Evolutionary conservation across 2,888 invertebrate genomes (phyloP).

Genomic region (Nomada fucata): DNA sequence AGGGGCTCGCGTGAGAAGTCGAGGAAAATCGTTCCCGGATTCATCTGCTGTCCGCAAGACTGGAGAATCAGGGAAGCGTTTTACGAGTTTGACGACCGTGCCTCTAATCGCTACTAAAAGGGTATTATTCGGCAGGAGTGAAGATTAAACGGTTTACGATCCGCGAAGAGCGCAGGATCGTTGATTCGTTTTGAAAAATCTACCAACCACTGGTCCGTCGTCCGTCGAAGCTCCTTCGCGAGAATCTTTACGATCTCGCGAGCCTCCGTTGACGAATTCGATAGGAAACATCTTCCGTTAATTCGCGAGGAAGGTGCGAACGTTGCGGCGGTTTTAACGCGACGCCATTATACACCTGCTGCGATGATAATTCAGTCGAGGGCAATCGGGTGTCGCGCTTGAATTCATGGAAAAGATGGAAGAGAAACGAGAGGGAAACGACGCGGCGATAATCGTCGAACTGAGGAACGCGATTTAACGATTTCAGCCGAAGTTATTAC

Average conservation of each 20-base stretch:
- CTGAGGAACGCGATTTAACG: conserved; percentile 35
- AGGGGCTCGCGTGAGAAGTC: conserved; percentile 3
- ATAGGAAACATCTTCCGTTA: conserved; percentile 21
- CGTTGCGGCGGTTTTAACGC: neutral
- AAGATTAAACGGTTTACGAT: neutral
- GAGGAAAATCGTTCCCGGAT: neutral
- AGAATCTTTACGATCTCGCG: neutral
- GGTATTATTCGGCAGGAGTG: neutral
- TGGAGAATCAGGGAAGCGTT: neutral
- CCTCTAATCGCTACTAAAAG: neutral
- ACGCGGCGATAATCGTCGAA: neutral
- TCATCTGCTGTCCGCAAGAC: neutral
- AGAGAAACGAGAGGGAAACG: neutral
- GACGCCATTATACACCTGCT: neutral
- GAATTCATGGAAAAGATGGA: neutral
- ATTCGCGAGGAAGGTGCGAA: conserved; percentile 6
- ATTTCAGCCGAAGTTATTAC: conserved; percentile 45
- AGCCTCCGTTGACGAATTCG: conserved; percentile 5
- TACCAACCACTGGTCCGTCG: no score
- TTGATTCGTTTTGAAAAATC: no score
- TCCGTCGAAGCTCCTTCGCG: neutral
- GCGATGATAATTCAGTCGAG: conserved; percentile 12
- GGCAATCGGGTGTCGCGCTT: conserved; percentile 3
- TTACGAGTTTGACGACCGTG: neutral
- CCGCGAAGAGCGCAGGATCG: no score